These are phyloP conservation scores for Aleiodes sp. DNA, from an alignment of 1,140 invertebrate species.

Conservation along the genomic window DNA sequence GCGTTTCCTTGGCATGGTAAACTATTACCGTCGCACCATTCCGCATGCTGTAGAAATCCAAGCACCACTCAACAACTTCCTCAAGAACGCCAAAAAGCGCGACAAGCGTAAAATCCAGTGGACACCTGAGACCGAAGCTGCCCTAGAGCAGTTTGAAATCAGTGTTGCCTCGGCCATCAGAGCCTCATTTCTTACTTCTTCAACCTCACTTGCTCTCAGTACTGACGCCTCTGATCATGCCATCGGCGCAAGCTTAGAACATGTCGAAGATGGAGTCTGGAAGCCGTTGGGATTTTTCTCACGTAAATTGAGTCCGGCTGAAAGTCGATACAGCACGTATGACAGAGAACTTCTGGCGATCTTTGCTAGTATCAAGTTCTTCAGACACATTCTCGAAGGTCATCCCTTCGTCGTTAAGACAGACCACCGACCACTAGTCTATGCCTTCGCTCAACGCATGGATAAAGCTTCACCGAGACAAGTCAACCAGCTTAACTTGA, in stretches of 20 bases:
- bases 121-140: neutral
- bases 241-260: neutral
- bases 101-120: neutral
- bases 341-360: conserved; percentile 17
- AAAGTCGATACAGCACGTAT: conserved; percentile 1
- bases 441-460: neutral
- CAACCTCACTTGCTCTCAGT: neutral
- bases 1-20: neutral
- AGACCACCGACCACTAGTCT: neutral
- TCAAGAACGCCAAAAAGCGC: neutral
- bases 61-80: neutral
- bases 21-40: neutral
- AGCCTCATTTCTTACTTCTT: neutral
- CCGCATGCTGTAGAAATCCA: neutral
- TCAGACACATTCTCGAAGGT: neutral
- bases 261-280: neutral
- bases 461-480: neutral
- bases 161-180: neutral
- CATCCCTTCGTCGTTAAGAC: neutral
- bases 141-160: too few species aligned
- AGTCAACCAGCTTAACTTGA: neutral
- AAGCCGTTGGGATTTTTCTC: neutral
- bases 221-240: neutral
- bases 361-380: neutral
- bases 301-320: neutral